Evolutionary conservation across 2,113 vertebrate species (phyloP), one percentile per base, ranked within the genome.

Genomic region (Aix galericulata): DNA sequence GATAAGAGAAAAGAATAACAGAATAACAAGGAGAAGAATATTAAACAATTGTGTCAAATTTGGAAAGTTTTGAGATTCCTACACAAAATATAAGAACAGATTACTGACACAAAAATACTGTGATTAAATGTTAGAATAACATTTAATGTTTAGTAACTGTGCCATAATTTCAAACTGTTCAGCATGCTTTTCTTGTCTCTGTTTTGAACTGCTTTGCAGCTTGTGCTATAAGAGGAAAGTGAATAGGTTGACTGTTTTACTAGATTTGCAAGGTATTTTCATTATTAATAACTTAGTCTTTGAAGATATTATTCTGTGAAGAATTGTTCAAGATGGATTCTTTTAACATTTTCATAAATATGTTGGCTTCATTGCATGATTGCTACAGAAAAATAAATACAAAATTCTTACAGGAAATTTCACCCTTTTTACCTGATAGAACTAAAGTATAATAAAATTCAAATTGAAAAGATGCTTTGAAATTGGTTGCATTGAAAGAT

Each of bases 251-350:
- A 64, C 22, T 83, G 40, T 25, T 83, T 88, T 90, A 67, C 64
- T 86, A 71, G 42, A 77, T 74, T 77, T 78, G 55, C 21, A 91
- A 74, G 50, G 59, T 16, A n/a, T 32, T 66, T 90, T 91, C 8
- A 55, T 88, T 92, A 82, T 86, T 90, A 93, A 86, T 82, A 86
- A 74, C 13, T 11, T 52, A 38, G 10, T 77, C 53, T 91, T 88
- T 56, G 29, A 87, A 88, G 58, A 82, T 88, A 77, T 58, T 53
- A 44, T 66, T 92, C 46, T 36, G 21, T 77, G 53, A 90, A 86
- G 22, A 88, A 76, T 73, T 59, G 23, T 80, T 83, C 12, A 67
- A 69, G 85, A 88, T 59, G 1, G 11, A 71, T 88, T 91, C 5
- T 52, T 9, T 80, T 86, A 88, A 63, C 15, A 59, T 80, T 73